phyloP scores from a whole-genome alignment of 2,888 invertebrate species.

The Diarsia rubi region DNA sequence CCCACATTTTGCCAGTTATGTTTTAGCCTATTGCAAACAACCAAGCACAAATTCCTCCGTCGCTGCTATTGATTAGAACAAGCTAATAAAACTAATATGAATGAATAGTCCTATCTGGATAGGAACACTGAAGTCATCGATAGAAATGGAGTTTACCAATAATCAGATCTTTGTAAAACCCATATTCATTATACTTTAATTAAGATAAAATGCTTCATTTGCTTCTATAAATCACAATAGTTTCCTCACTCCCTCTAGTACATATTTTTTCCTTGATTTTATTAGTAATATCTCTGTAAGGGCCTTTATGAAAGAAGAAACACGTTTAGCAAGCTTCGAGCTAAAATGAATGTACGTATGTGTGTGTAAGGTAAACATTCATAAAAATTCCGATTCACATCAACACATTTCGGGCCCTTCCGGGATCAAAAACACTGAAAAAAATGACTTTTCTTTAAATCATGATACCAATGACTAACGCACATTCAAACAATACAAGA shows the following conservation, averaged over 20 bases:
- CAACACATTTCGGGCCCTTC: constrained; percentile 24
- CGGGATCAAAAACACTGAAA: constrained; percentile 47
- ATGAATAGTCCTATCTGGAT: background rate
- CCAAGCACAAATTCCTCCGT: too few species aligned
- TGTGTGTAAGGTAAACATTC: constrained; percentile 10
- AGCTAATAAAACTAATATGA: background rate
- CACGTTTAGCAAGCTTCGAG: background rate
- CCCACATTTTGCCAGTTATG: too few species aligned
- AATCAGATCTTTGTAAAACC: background rate
- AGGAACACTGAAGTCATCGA: background rate
- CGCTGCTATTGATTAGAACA: background rate
- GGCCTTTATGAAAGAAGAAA: background rate
- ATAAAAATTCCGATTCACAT: constrained; percentile 37
- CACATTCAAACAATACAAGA: constrained; percentile 40
- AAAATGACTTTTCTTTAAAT: constrained; percentile 23
- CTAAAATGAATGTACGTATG: background rate
- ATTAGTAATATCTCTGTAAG: background rate
- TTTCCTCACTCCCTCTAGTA: background rate
- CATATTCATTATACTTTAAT: background rate
- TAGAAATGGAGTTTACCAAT: background rate
- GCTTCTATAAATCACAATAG: background rate
- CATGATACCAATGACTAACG: constrained; percentile 36
- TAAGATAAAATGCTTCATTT: background rate
- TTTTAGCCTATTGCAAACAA: too few species aligned
- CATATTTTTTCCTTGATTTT: background rate